Percentiles rank a stretch among this genome's conserved stretches.
Evolutionary conservation across 92 coral and sea anemone species (phyloP).

Genomic region (Desmophyllum pertusum): DNA sequence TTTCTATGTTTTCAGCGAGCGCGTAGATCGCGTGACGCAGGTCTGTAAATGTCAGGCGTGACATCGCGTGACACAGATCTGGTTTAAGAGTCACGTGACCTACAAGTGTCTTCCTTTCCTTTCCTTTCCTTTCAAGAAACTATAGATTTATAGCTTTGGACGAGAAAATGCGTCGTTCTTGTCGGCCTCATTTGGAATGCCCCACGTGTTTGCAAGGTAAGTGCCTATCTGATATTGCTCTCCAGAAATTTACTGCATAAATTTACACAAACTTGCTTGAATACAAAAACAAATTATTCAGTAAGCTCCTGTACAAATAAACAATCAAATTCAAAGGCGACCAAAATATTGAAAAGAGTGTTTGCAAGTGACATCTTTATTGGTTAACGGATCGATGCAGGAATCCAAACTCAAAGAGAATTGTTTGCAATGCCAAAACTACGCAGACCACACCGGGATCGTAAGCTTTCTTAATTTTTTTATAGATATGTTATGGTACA

Average conservation of each 20-base stretch:
- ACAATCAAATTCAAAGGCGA: too few species aligned
- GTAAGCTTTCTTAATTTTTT: too few species aligned
- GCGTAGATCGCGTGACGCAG: neutral
- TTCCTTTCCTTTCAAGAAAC: neutral
- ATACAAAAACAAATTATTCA: too few species aligned
- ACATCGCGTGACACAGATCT: neutral
- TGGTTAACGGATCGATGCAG: too few species aligned
- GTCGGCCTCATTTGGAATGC: slow-evolving; percentile 27
- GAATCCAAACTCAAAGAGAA: too few species aligned
- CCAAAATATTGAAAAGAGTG: neutral
- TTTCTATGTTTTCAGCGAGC: neutral
- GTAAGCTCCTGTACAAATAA: too few species aligned
- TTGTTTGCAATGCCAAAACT: too few species aligned
- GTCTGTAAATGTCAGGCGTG: too few species aligned
- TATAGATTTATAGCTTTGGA: neutral
- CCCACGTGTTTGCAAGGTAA: slow-evolving; percentile 41
- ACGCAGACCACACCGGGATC: too few species aligned
- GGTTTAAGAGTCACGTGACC: neutral
- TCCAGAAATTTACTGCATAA: too few species aligned
- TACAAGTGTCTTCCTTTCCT: neutral
- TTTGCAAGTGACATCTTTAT: neutral
- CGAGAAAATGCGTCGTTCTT: neutral
- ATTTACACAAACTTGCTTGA: too few species aligned
- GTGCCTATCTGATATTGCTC: slow-evolving; percentile 7
- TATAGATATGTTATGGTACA: too few species aligned